These are phyloP conservation scores for Orthochromis malagaraziensis DNA, from an alignment of 2,113 vertebrate genomes.

Conservation along the genomic window DNA sequence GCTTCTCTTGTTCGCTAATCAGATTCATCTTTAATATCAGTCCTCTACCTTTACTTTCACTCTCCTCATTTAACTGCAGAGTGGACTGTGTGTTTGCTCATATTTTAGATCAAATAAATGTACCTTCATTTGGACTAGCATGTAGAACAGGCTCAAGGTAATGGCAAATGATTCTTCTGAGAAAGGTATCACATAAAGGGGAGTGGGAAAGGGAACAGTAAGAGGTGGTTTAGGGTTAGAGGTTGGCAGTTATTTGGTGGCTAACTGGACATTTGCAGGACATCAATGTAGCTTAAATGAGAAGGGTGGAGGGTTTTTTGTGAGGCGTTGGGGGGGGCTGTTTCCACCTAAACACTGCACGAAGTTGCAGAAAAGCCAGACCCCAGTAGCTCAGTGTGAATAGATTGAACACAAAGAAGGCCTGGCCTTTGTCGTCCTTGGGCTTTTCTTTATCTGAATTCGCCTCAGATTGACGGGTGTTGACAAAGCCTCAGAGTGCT, in stretches of 20 bases:
- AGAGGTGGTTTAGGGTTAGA: background rate
- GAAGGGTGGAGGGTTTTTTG: background rate
- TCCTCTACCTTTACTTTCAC: background rate
- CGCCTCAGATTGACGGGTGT: conserved; percentile 41
- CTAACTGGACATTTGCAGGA: background rate
- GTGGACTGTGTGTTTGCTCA: background rate
- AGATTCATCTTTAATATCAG: conserved; percentile 6
- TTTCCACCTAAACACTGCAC: background rate
- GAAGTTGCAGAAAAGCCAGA: conserved; percentile 12
- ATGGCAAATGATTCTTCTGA: background rate
- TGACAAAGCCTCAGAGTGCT: conserved; percentile 43
- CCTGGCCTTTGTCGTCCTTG: conserved; percentile 5
- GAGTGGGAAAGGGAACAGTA: background rate
- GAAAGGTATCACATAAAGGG: background rate
- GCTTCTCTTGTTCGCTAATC: conserved; percentile 12
- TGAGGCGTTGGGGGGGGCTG: background rate
- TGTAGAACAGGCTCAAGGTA: background rate
- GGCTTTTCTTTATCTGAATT: conserved; percentile 30
- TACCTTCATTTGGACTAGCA: background rate
- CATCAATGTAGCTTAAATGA: conserved; percentile 6
- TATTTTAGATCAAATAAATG: background rate
- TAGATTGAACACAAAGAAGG: conserved; percentile 28
- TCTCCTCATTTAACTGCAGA: background rate
- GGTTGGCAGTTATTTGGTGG: background rate
- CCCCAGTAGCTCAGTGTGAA: conserved; percentile 7